phyloP scores from a whole-genome alignment of 2,113 vertebrate genomes.

The Vulpes vulpes region DNA sequence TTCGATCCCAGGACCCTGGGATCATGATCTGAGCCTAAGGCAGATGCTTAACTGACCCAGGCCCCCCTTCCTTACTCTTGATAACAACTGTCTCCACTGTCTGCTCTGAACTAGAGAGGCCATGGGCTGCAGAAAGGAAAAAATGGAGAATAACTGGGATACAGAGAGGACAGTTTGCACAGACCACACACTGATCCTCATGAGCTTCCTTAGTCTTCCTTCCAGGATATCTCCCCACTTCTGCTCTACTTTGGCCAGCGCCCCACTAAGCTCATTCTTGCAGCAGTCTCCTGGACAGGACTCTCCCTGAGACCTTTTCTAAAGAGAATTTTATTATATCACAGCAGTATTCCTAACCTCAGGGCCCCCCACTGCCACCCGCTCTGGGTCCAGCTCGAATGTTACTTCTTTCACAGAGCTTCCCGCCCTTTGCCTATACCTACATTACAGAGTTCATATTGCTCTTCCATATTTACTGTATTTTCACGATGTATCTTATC shows the following conservation, averaged over 20 bases:
- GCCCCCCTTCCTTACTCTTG: not conserved
- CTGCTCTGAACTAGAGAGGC: not conserved
- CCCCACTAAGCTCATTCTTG: fast-evolving
- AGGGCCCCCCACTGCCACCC: not conserved
- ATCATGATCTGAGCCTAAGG: not conserved
- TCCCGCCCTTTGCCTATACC: not conserved
- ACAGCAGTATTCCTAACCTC: not conserved
- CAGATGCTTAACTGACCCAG: not conserved
- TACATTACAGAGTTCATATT: not conserved
- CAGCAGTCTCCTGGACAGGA: not conserved
- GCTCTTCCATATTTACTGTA: not conserved
- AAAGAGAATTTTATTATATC: not conserved
- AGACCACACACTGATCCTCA: not conserved
- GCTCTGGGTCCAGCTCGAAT: not conserved
- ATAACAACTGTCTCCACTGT: not conserved
- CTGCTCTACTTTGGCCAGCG: not conserved
- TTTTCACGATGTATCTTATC: not conserved
- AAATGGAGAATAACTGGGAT: not conserved
- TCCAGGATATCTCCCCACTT: not conserved
- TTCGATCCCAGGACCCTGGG: not conserved
- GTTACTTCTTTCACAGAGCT: not conserved
- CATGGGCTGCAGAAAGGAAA: not conserved
- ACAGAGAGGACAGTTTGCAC: not conserved
- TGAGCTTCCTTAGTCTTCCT: not conserved
- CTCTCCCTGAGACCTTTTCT: not conserved